phyloP scores from a whole-genome alignment of 2,888 invertebrate genomes.

The Sminthurinus aureus region DNA sequence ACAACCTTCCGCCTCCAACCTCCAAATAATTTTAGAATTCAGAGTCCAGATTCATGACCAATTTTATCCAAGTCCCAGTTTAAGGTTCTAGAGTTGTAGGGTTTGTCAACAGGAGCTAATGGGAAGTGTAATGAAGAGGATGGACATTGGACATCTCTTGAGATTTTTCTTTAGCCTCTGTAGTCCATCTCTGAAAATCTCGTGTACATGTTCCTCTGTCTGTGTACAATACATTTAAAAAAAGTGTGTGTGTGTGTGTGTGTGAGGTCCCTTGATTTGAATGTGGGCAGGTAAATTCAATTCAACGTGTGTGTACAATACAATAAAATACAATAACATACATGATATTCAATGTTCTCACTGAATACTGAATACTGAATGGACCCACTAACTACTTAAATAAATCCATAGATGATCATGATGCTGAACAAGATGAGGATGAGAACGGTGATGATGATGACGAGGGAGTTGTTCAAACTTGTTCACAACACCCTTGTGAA shows the following conservation, averaged over 20 bases:
- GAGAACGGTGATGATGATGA: neutral
- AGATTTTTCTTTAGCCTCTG: too few relatives aligned
- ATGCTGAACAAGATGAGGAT: too few relatives aligned
- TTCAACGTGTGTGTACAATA: too few relatives aligned
- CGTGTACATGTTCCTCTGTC: neutral
- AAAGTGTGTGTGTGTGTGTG: constrained; percentile 2
- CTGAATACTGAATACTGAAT: neutral
- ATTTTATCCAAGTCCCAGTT: too few relatives aligned
- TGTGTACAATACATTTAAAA: neutral
- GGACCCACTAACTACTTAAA: neutral
- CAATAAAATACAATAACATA: too few relatives aligned
- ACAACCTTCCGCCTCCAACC: constrained; percentile 18
- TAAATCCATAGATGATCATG: neutral
- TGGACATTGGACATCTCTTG: neutral
- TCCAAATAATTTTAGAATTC: too few relatives aligned
- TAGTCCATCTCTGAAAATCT: neutral
- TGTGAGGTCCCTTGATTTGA: neutral
- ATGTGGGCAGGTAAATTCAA: neutral
- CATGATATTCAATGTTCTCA: neutral
- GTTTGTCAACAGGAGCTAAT: constrained; percentile 46
- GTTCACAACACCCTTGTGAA: neutral
- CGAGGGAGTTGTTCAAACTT: neutral
- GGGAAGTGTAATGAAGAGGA: constrained; percentile 28
- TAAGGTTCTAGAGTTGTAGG: too few relatives aligned
- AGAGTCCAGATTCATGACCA: too few relatives aligned